Evolutionary conservation across 2,888 invertebrate genomes (phyloP).

Genomic region (Geophilus truncorum): DNA sequence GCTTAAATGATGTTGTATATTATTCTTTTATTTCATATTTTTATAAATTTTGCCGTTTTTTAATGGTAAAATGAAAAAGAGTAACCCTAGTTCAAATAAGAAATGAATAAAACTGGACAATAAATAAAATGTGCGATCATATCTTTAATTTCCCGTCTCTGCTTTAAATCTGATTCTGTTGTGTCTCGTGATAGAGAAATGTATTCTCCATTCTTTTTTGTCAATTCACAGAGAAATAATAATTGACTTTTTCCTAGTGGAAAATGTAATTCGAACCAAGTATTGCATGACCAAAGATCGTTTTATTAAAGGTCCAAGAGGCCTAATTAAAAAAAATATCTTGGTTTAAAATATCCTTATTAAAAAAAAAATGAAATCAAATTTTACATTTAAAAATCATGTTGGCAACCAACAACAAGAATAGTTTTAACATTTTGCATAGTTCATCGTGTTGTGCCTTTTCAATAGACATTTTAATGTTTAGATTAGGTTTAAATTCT

Average conservation of each 20-base stretch:
- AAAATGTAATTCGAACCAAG: slow-evolving; percentile 63
- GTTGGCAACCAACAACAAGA: too few relatives aligned
- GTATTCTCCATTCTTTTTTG: slow-evolving; percentile 85
- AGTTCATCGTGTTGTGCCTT: too few relatives aligned
- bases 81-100: too few relatives aligned
- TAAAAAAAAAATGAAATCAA: slow-evolving; percentile 58
- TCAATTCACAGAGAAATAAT: slow-evolving; percentile 60
- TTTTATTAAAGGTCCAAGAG: slow-evolving; percentile 78
- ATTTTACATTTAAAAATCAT: not conserved
- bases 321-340: slow-evolving; percentile 89
- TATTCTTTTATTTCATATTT: too few relatives aligned
- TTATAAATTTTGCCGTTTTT: too few relatives aligned
- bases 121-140: not conserved
- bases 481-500: too few relatives aligned
- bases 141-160: slow-evolving; percentile 81
- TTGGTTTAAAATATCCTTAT: too few relatives aligned
- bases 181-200: slow-evolving; percentile 90
- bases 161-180: slow-evolving; percentile 94
- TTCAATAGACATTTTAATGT: too few relatives aligned
- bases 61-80: too few relatives aligned
- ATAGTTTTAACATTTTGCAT: too few relatives aligned
- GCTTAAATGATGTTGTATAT: too few relatives aligned
- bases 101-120: slow-evolving; percentile 40
- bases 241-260: too few relatives aligned
- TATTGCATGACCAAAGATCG: slow-evolving; percentile 75